Evolutionary conservation across 2,797 vertebrate genomes (phyloP), one percentile per base, ranked within the genome.

Genomic region (Lepidocolaptes lacrymiger): DNA sequence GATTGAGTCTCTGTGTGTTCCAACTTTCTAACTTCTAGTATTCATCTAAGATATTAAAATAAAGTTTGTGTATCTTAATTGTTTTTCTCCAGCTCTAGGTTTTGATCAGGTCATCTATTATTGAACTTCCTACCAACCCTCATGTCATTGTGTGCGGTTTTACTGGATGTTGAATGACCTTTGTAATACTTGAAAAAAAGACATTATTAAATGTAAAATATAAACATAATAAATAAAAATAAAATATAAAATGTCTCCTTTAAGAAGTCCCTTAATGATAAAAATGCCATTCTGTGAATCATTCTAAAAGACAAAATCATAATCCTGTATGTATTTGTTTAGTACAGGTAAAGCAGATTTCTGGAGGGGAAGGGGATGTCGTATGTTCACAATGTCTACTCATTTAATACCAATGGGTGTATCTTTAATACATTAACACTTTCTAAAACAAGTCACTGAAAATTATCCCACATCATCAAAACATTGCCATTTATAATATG

Each of bases 41-140:
- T 48, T 67, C 6, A 71, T 66, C 69, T 67, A 44, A 74, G 22
- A 48, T n/a, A 34, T 37, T 10, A 30, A 82, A 82, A 46, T 49
- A 37, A 34, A 43, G 5, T 34, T 41, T 44, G 39, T 37, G 7
- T n/a, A 72, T 26, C 4, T 64, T 36, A 41, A 24, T 39, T 16
- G 0, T 23, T 81, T 92, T 72, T 48, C 14, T 90, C 23, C 39
- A 78, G 30, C 49, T 90, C 58, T 68, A 61, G n/a, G 24, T 51
- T 93, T 90, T 72, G 49, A n/a, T 62, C 62, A 72, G 64, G 11
- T 72, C 58, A 75, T 58, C 27, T 54, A 2, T 34, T 80, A 43
- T 28, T 26, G n/a, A 84, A 32, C 8, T 52, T 69, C 16, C 34
- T 51, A 9, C 0, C 0, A 0, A 54, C 44, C 11, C 54, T 91